A percentile compares a stretch with the other conserved stretches of the same genome.
Evolutionary conservation across 2,113 vertebrate genomes (phyloP).

Genomic region (Brienomyrus longianalis): DNA sequence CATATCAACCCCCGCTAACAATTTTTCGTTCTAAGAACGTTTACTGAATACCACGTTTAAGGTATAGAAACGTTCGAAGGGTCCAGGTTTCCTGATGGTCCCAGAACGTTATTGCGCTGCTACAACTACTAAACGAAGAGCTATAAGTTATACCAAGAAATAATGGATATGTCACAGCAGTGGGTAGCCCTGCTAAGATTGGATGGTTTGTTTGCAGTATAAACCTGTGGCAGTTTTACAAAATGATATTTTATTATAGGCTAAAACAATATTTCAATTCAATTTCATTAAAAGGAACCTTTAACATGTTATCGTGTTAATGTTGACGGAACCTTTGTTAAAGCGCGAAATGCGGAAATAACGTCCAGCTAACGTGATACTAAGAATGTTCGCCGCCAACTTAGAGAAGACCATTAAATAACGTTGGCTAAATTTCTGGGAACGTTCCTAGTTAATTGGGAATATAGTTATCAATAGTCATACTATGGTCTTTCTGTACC

Average conservation of each 20-base stretch:
- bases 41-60: not conserved
- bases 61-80: not conserved
- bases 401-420: not conserved
- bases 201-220: not conserved
- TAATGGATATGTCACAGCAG: not conserved
- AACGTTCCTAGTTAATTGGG: not conserved
- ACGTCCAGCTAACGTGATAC: not conserved
- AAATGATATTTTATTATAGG: not conserved
- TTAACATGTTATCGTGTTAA: not conserved
- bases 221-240: not conserved
- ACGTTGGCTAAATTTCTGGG: not conserved
- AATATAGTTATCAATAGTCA: not conserved
- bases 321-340: not conserved
- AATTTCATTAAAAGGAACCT: not conserved
- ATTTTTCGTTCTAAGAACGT: not conserved
- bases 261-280: not conserved
- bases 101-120: not conserved
- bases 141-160: not conserved
- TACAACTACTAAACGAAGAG: not conserved
- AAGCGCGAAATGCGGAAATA: not conserved
- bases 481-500: not conserved
- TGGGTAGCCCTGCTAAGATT: not conserved
- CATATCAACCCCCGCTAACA: not conserved
- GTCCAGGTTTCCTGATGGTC: not conserved
- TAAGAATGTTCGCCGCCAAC: not conserved